A percentile compares a stretch with the other conserved stretches of the same genome.
Conservation (phyloP, 2,888 invertebrate genomes). For the Poecilus cupreus region DNA sequence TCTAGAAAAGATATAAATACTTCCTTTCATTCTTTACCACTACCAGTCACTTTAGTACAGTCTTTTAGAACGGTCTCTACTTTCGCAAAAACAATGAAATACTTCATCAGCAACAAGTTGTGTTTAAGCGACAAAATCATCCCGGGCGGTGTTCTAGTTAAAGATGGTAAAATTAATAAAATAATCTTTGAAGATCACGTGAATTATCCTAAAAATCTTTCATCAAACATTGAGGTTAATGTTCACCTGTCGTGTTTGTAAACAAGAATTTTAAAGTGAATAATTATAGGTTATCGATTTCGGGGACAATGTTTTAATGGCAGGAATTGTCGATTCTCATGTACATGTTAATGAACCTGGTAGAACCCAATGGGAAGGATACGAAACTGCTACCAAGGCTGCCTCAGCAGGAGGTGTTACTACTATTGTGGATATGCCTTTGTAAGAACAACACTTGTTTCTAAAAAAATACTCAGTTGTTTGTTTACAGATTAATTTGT, state of each 20-base stretch:
- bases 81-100: constrained; percentile 61
- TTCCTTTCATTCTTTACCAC: too few species aligned
- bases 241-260: background rate
- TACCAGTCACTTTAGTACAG: too few species aligned
- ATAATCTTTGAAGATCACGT: constrained; percentile 74
- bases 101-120: constrained; percentile 73
- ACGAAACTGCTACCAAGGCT: constrained; percentile 81
- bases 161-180: constrained; percentile 76
- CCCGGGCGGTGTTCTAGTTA: constrained; percentile 78
- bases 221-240: constrained; percentile 73
- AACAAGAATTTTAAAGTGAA: background rate
- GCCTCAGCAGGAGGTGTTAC: constrained; percentile 84
- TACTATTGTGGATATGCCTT: constrained; percentile 83
- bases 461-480: too few species aligned
- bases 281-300: constrained; percentile 72
- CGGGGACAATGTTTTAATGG: constrained; percentile 77
- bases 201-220: constrained; percentile 66
- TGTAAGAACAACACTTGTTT: constrained; percentile 72
- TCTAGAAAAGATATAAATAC: too few species aligned
- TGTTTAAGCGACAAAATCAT: constrained; percentile 75
- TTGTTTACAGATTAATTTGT: too few species aligned
- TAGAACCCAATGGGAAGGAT: constrained; percentile 83
- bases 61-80: too few species aligned
- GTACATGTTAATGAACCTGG: constrained; percentile 86
- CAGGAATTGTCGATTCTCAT: constrained; percentile 83